Evolutionary conservation across 2,113 vertebrate genomes (phyloP).

Genomic region (Perca fluviatilis): DNA sequence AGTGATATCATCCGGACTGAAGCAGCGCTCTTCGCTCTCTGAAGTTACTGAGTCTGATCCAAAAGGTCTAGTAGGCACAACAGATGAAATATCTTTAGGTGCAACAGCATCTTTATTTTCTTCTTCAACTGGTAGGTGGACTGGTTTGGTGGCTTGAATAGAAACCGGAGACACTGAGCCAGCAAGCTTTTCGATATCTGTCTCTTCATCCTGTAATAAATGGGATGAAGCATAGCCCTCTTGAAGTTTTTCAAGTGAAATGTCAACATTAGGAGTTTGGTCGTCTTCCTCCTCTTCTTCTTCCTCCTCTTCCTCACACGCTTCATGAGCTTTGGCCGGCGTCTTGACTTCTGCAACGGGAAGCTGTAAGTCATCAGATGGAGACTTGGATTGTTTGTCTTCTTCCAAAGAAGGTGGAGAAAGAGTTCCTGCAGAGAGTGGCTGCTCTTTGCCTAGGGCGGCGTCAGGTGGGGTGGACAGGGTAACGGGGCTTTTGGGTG

Average conservation of each 20-base stretch:
- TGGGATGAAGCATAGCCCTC: conserved; percentile 81
- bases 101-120: conserved; percentile 60
- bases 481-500: conserved; percentile 88
- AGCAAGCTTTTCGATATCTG: conserved; percentile 44
- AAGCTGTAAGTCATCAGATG: conserved; percentile 88
- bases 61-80: conserved; percentile 69
- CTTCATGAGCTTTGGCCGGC: conserved; percentile 72
- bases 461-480: conserved; percentile 86
- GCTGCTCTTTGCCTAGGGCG: conserved; percentile 89
- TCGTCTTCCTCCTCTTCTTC: conserved; percentile 88
- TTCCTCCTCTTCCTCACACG: conserved; percentile 83
- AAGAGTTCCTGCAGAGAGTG: conserved; percentile 93
- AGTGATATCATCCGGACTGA: conserved; percentile 95
- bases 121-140: conserved; percentile 72
- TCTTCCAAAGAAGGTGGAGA: conserved; percentile 97
- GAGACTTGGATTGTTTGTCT: conserved; percentile 93
- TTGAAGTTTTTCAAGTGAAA: conserved; percentile 86
- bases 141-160: conserved; percentile 64
- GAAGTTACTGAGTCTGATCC: conserved; percentile 80
- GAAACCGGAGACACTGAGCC: conserved; percentile 52
- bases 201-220: conserved; percentile 71
- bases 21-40: conserved; percentile 93
- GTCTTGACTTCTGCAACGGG: conserved; percentile 82
- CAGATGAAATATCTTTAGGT: conserved; percentile 64
- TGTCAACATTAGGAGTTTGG: conserved; percentile 86